These are phyloP conservation scores for Xyliphius kryptos DNA, from an alignment of 2,113 vertebrate species.

Conservation along the genomic window DNA sequence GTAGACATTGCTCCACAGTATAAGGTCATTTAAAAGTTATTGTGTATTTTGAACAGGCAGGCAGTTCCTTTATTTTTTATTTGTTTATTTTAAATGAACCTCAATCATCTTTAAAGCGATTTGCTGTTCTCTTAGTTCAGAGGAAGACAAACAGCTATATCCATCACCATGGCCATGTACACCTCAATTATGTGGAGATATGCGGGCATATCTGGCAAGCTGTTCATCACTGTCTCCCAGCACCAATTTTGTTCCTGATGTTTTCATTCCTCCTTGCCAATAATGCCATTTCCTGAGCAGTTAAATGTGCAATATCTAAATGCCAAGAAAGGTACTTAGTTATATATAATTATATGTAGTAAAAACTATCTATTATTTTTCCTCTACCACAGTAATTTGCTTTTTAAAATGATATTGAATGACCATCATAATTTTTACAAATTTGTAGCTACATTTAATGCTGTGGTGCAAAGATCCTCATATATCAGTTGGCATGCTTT, in stretches of 20 bases:
- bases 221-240: conserved; percentile 27
- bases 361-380: too few species aligned
- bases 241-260: background rate
- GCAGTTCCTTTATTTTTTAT: too few species aligned
- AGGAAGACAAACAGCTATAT: conserved; percentile 37
- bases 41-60: conserved; percentile 11
- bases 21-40: conserved; percentile 32
- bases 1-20: conserved; percentile 1
- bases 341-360: too few species aligned
- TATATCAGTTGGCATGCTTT: too few species aligned
- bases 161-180: conserved; percentile 13
- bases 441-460: too few species aligned
- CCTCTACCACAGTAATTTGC: too few species aligned
- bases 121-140: conserved; percentile 23
- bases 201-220: conserved; percentile 8
- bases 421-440: too few species aligned
- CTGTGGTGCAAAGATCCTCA: too few species aligned
- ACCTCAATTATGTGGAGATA: conserved; percentile 36
- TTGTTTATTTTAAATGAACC: conserved; percentile 41
- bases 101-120: conserved; percentile 39
- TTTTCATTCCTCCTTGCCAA: conserved; percentile 10
- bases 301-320: conserved; percentile 11
- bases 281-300: conserved; percentile 14
- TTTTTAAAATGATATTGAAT: too few species aligned
- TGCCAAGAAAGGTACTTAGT: too few species aligned